Evolutionary conservation across 2,113 vertebrate genomes (phyloP).

Genomic region (Aegotheles bennettii): DNA sequence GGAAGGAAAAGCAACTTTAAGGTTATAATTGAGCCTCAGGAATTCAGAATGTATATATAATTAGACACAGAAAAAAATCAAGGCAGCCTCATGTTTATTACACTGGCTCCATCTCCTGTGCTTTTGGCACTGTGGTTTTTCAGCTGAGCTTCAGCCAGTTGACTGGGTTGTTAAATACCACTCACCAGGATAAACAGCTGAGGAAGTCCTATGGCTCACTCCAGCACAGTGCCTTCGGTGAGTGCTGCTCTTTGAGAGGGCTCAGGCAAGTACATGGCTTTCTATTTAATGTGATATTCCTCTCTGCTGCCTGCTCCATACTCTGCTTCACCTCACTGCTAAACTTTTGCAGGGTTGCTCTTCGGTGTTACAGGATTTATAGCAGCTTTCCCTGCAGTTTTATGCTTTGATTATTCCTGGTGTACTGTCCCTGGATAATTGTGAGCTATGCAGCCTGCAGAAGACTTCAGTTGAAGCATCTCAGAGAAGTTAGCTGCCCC

Average conservation of each 20-base stretch:
- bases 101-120: background rate
- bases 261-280: conserved; percentile 75
- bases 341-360: background rate
- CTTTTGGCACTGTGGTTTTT: conserved; percentile 9
- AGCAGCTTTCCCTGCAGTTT: background rate
- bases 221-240: conserved; percentile 71
- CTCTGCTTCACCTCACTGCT: background rate
- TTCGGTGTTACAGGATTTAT: background rate
- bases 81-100: background rate
- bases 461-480: background rate
- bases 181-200: conserved; percentile 78
- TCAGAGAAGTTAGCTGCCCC: background rate
- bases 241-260: conserved; percentile 63
- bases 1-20: background rate
- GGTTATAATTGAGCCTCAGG: background rate
- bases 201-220: conserved; percentile 75
- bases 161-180: conserved; percentile 67
- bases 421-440: background rate
- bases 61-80: background rate
- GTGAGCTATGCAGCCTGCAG: background rate
- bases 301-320: background rate
- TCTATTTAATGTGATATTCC: background rate
- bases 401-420: background rate
- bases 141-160: conserved; percentile 55
- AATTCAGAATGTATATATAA: background rate